Base-by-base conservation (phyloP, 2,888 invertebrate genomes). In the Temnothorax ravouxi region DNA sequence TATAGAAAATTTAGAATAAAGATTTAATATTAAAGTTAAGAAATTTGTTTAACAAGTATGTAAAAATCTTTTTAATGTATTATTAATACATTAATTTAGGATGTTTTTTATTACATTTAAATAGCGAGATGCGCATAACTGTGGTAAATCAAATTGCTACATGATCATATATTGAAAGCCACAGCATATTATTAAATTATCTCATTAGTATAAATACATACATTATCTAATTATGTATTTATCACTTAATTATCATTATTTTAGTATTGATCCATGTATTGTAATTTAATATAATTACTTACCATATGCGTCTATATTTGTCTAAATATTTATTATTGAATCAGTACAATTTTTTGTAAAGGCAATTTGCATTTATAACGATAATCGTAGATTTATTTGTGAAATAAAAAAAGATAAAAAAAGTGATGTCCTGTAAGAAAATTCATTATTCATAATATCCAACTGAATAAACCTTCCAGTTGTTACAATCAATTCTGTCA, bases 151-250 rank as follows among this genome's bases (percentile, higher is more conserved):
- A 44, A 9, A n/a, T 61, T 44, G 25, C 2, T 54, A 13, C n/a
- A n/a, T n/a, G 3, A 62, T 62, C 2, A 44, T 72, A n/a, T 41
- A 72, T 74, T 74, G n/a, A 47, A 62, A 74, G 2, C 64, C 4
- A 61, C n/a, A 44, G 2, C 21, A 38, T 9, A n/a, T 34, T 44
- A 62, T 61, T 74, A 74, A 44, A 74, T 74, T 61, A 74, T 62
- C 13, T 61, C 13, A 62, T 74, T 74, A 29, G n/a, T 25, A 74
- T 64, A 74, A 44, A 62, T 61, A 47, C 59, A 61, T 47, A 29
- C 0, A 41, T 74, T 52, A 50, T 69, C n/a, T 52, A 69, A 74
- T 74, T 61, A 44, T n/a, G 9, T 29, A 25, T 61, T 61, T 18
- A 44, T 21, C 13, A 13, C 25, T 41, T 44, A n/a, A 74, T 74